Evolutionary conservation across 2,888 invertebrate species (phyloP).

Genomic region (Acanthoscelides obtectus): DNA sequence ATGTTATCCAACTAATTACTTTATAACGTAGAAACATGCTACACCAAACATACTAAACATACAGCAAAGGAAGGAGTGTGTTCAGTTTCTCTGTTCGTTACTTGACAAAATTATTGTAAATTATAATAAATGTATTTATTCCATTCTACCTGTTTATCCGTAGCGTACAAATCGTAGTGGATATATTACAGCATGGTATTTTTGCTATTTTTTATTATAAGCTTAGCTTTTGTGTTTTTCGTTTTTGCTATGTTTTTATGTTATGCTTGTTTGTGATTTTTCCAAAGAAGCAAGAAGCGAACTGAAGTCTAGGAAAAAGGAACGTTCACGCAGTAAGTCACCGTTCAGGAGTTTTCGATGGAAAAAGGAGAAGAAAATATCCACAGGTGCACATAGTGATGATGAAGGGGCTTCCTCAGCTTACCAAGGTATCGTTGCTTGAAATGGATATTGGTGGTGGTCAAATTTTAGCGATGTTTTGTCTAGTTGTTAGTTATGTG

Average conservation of each 20-base stretch:
- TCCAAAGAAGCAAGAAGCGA: constrained; percentile 41
- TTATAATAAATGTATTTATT: no score
- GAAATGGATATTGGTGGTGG: background rate
- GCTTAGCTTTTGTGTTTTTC: constrained; percentile 1
- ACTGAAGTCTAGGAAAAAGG: constrained; percentile 54
- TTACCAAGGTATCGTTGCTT: constrained; percentile 26
- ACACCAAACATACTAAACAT: no score
- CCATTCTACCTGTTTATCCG: background rate
- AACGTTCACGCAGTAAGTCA: constrained; percentile 87
- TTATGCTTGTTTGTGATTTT: constrained; percentile 19
- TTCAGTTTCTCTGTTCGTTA: no score
- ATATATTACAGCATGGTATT: background rate
- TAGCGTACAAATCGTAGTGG: background rate
- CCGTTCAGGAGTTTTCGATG: constrained; percentile 91
- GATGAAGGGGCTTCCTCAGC: constrained; percentile 66
- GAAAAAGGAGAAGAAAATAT: constrained; percentile 69
- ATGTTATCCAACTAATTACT: no score
- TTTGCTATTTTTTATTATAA: background rate
- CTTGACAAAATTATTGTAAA: no score
- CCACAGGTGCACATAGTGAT: constrained; percentile 70
- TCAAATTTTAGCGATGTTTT: background rate
- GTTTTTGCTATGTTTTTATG: constrained; percentile 16
- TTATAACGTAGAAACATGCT: no score
- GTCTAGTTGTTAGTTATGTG: background rate
- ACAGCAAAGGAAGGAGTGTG: no score